Conservation (phyloP, 2,113 vertebrate species). For the Nycticebus coucang region DNA sequence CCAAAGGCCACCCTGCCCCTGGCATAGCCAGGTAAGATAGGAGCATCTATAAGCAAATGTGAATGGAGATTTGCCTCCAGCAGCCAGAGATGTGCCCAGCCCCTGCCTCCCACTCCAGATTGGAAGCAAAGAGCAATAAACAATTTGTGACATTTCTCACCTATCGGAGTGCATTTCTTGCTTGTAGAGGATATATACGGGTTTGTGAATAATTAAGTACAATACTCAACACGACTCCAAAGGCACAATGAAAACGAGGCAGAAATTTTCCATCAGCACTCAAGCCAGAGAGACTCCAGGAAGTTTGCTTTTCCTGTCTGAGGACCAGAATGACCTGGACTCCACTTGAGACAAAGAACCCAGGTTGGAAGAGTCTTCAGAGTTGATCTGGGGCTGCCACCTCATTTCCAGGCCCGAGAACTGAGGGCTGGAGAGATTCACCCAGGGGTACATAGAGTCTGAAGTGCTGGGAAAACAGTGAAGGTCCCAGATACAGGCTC, state of each 20-base stretch:
- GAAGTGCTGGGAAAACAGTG: background rate
- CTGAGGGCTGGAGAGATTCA: background rate
- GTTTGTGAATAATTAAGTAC: conserved; percentile 77
- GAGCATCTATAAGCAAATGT: background rate
- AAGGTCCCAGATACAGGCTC: background rate
- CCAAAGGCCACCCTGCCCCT: too few relatives aligned
- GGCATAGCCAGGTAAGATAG: background rate
- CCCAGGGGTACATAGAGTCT: background rate
- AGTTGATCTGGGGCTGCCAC: background rate
- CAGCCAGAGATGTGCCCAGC: background rate
- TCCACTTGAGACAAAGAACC: background rate
- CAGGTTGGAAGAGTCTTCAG: background rate
- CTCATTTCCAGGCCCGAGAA: background rate
- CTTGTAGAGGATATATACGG: conserved; percentile 60
- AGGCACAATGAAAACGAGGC: conserved; percentile 33
- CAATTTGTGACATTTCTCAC: conserved; percentile 50
- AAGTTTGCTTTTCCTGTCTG: background rate
- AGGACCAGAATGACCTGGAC: background rate
- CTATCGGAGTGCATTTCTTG: conserved; percentile 66
- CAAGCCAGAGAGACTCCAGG: background rate
- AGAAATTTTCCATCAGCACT: conserved; percentile 52
- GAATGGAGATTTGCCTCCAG: background rate
- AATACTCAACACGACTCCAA: conserved; percentile 50
- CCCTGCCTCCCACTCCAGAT: background rate
- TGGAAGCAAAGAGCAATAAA: conserved; percentile 69